A percentile compares a stretch with the other conserved stretches of the same genome.
These are phyloP conservation scores for Typhlichthys eigenmanni DNA, from an alignment of 2,797 vertebrate species.

Conservation along the genomic window DNA sequence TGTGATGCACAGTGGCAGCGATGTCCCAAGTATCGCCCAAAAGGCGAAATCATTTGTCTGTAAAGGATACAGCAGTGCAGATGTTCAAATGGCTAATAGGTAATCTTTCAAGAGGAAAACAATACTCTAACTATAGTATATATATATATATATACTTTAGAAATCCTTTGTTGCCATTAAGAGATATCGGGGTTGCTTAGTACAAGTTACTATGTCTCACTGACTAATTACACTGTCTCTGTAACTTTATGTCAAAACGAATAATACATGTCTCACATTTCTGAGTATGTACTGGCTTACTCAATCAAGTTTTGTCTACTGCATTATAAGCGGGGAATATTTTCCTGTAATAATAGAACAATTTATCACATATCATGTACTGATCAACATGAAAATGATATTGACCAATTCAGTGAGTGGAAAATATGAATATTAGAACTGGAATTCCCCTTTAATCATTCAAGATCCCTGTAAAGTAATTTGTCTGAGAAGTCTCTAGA, in stretches of 20 bases:
- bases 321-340: no score
- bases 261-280: no score
- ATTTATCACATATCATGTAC: no score
- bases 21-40: slow-evolving; percentile 26
- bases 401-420: neutral
- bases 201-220: no score
- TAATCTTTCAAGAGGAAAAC: neutral
- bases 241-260: no score
- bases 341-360: no score
- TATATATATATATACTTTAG: neutral
- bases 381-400: no score
- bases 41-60: slow-evolving; percentile 36
- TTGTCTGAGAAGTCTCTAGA: slow-evolving; percentile 25
- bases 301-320: no score
- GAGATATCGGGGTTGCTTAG: no score
- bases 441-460: neutral
- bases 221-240: no score
- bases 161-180: slow-evolving; percentile 10
- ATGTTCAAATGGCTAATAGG: slow-evolving; percentile 14
- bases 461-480: slow-evolving; percentile 9
- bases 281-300: no score
- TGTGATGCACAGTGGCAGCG: slow-evolving; percentile 58
- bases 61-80: slow-evolving; percentile 20
- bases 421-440: neutral
- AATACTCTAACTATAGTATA: neutral